These are phyloP conservation scores for Bubalus kerabau DNA, from an alignment of 2,113 vertebrate genomes.

Conservation along the genomic window DNA sequence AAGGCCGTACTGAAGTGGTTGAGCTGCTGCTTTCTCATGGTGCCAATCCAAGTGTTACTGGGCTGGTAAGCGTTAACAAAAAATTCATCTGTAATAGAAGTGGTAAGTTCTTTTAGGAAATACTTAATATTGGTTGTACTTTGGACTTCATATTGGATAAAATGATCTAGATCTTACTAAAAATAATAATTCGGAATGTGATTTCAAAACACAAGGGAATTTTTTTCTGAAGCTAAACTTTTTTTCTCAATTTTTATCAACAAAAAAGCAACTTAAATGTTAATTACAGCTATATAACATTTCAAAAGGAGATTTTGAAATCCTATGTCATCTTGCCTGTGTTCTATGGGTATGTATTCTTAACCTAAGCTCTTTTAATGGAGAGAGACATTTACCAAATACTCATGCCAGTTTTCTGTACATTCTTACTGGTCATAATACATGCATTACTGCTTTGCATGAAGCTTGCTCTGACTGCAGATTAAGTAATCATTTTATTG, in stretches of 20 bases:
- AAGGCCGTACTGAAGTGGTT: constrained; percentile 90
- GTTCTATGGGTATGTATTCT: background rate
- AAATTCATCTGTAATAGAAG: background rate
- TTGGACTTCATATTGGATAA: background rate
- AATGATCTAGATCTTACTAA: background rate
- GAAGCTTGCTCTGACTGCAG: background rate
- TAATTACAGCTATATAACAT: background rate
- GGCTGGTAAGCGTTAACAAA: constrained; percentile 85
- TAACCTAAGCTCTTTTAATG: background rate
- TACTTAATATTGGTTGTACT: background rate
- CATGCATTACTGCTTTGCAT: background rate
- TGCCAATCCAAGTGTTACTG: constrained; percentile 95
- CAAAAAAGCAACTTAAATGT: background rate
- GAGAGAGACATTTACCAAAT: background rate
- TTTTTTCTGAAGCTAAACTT: background rate
- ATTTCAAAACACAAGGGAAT: background rate
- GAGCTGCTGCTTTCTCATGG: constrained; percentile 90
- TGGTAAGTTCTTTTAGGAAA: background rate
- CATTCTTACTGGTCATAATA: background rate
- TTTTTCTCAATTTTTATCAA: background rate
- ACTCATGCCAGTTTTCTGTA: background rate
- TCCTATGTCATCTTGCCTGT: background rate
- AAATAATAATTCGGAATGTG: background rate
- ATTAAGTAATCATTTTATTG: background rate
- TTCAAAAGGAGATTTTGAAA: background rate